Evolutionary conservation across 2,113 vertebrate genomes (phyloP).

Genomic region (Cricetomys ansorgei): DNA sequence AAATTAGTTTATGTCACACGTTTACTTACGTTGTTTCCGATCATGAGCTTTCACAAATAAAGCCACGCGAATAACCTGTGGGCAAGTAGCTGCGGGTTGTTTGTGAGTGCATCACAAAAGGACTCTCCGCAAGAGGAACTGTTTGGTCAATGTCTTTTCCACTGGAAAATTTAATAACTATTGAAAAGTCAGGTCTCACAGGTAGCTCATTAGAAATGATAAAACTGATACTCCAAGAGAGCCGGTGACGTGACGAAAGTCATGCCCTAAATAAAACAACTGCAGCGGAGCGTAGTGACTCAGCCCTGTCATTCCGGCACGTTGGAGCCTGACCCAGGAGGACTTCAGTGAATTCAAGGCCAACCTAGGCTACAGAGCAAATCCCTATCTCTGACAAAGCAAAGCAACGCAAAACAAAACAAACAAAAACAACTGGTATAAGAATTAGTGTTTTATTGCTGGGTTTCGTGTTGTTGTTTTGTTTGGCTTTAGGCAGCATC

Average conservation of each 20-base stretch:
- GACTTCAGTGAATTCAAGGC: neutral
- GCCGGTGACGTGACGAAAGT: neutral
- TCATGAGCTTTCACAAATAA: neutral
- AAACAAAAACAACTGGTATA: neutral
- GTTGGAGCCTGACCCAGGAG: neutral
- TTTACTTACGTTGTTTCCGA: neutral
- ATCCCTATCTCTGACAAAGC: neutral
- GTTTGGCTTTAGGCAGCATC: neutral
- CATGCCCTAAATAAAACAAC: neutral
- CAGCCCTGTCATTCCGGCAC: neutral
- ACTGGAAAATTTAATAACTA: neutral
- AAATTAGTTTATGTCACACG: slow-evolving; percentile 21
- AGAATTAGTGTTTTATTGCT: neutral
- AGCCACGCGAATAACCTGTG: neutral
- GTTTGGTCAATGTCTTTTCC: neutral
- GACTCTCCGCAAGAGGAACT: slow-evolving; percentile 12
- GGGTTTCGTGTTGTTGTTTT: neutral
- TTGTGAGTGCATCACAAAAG: neutral
- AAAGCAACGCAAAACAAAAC: neutral
- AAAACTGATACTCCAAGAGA: slow-evolving; percentile 14
- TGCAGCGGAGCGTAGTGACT: neutral
- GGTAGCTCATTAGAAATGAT: neutral
- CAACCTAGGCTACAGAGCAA: neutral
- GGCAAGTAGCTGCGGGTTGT: neutral
- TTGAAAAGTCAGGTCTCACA: neutral